Conservation (phyloP, 2,888 invertebrate genomes). For the Ectobius pallidus region DNA sequence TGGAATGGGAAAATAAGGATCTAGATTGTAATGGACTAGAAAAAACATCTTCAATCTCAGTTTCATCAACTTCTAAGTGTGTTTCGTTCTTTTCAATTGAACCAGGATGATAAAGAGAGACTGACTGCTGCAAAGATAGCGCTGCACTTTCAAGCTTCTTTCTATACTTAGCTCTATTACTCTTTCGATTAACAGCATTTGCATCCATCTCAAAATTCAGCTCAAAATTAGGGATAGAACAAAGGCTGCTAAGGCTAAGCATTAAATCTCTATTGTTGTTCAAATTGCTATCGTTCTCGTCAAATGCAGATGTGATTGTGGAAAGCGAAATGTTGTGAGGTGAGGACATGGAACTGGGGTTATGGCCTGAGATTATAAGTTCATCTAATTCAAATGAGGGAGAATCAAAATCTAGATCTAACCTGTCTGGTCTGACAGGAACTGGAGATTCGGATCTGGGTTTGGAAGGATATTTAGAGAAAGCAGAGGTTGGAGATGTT, state of each 20-base stretch:
- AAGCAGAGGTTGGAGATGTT: conserved; percentile 42
- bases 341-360: conserved; percentile 12
- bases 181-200: background rate
- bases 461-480: conserved; percentile 34
- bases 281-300: background rate
- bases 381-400: conserved; percentile 8
- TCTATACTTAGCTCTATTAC: conserved; percentile 19
- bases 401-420: background rate
- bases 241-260: conserved; percentile 48
- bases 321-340: conserved; percentile 29
- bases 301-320: background rate
- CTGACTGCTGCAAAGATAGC: conserved; percentile 38
- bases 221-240: conserved; percentile 42
- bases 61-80: background rate
- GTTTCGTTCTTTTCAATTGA: background rate
- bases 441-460: background rate
- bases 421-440: background rate
- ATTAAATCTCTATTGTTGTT: conserved; percentile 41
- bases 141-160: conserved; percentile 40
- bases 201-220: conserved; percentile 42
- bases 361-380: conserved; percentile 27
- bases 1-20: conserved; percentile 32
- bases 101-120: conserved; percentile 35
- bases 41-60: conserved; percentile 33
- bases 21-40: conserved; percentile 18